Percentiles rank a stretch among this genome's conserved stretches.
phyloP scores from a whole-genome alignment of 2,113 vertebrate genomes.

The Psittacula cyanocephala region DNA sequence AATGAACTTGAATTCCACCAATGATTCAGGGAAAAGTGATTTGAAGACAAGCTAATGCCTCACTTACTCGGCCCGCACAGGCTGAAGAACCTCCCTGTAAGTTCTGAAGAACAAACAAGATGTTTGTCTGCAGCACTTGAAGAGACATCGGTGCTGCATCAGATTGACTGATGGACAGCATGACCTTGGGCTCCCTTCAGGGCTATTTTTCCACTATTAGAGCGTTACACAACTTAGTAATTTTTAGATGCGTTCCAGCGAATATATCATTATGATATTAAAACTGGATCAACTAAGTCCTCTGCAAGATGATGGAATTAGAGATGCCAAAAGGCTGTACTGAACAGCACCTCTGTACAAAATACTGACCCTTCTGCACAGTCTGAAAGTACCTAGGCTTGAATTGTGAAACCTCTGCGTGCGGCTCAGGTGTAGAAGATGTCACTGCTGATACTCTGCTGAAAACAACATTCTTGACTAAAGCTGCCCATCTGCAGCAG shows the following conservation, averaged over 20 bases:
- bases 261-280: not conserved
- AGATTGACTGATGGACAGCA: not conserved
- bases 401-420: fast-evolving
- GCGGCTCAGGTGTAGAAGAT: fast-evolving
- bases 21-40: not conserved
- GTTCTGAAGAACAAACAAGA: not conserved
- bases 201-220: not conserved
- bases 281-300: not conserved
- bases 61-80: not conserved
- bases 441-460: not conserved
- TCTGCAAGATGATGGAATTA: not conserved
- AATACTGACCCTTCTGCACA: fast-evolving
- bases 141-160: not conserved
- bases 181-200: not conserved
- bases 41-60: not conserved
- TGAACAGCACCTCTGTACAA: not conserved
- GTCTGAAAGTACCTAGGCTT: not conserved
- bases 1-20: not conserved
- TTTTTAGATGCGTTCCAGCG: not conserved
- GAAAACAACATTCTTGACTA: not conserved
- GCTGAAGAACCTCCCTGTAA: not conserved
- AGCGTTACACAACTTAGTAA: not conserved
- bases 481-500: fast-evolving
- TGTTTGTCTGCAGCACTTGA: not conserved
- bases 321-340: not conserved